Percentiles rank a stretch among this genome's conserved stretches.
phyloP scores from a whole-genome alignment of 2,888 invertebrate genomes.

The Ethmia dodecea region DNA sequence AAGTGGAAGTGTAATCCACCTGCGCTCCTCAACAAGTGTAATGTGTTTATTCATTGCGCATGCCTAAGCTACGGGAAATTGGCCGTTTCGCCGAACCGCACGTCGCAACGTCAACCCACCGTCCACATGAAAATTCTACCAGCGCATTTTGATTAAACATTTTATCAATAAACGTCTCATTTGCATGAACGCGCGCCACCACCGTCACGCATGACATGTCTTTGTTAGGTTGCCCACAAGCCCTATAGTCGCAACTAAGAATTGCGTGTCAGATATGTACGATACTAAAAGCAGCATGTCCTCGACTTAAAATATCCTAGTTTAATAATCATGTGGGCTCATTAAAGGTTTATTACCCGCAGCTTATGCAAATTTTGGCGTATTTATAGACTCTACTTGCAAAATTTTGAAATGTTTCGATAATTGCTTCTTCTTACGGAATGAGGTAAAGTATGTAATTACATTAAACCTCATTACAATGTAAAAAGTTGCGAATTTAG shows the following conservation, averaged over 20 bases:
- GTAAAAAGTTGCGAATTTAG: constrained; percentile 26
- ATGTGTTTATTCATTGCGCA: constrained; percentile 63
- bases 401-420: constrained; percentile 42
- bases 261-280: constrained; percentile 4
- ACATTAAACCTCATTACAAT: constrained; percentile 3
- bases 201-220: constrained; percentile 18
- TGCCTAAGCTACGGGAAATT: constrained; percentile 59
- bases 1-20: too few relatives aligned
- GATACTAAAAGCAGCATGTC: constrained; percentile 40
- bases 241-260: too few relatives aligned
- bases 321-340: constrained; percentile 59
- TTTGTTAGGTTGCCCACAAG: constrained; percentile 15
- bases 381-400: constrained; percentile 35
- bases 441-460: constrained; percentile 27
- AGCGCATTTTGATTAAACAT: constrained; percentile 43
- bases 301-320: constrained; percentile 47
- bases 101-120: constrained; percentile 27
- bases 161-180: constrained; percentile 33
- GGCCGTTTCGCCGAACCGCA: constrained; percentile 56
- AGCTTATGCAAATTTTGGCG: constrained; percentile 56
- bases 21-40: too few relatives aligned
- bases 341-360: constrained; percentile 60
- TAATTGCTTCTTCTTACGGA: constrained; percentile 17
- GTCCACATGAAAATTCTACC: constrained; percentile 42
- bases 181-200: constrained; percentile 15